These are phyloP conservation scores for Podargus strigoides DNA, from an alignment of 2,797 vertebrate species.

Conservation along the genomic window DNA sequence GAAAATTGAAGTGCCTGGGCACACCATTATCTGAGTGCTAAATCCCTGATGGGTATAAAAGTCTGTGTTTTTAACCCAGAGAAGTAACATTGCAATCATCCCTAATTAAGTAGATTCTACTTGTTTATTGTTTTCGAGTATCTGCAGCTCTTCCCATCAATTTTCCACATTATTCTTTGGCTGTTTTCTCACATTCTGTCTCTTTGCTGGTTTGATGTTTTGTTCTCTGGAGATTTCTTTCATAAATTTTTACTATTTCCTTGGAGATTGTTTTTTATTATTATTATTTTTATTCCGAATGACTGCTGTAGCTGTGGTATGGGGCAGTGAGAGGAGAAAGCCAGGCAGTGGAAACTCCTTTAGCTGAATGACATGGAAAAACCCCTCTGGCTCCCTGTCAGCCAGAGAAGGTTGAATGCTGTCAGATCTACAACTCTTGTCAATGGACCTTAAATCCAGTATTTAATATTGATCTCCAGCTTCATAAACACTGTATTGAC, in stretches of 20 bases:
- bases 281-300: background rate
- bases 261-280: background rate
- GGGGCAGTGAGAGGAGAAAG: background rate
- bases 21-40: background rate
- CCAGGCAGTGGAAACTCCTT: constrained; percentile 67
- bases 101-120: background rate
- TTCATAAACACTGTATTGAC: background rate
- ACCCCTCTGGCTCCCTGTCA: constrained; percentile 40
- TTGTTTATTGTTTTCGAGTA: constrained; percentile 10
- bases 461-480: constrained; percentile 25
- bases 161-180: background rate
- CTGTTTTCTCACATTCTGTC: background rate
- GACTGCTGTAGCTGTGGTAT: rapidly evolving
- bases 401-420: constrained; percentile 4
- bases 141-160: constrained; percentile 19
- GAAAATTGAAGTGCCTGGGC: background rate
- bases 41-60: background rate
- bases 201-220: background rate
- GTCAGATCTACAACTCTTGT: background rate
- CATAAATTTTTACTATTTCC: constrained; percentile 17
- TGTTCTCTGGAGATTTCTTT: background rate
- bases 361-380: constrained; percentile 68
- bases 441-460: constrained; percentile 27
- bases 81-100: background rate
- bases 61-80: background rate